Evolutionary conservation across 92 coral and sea anemone species (phyloP).

Genomic region (Desmophyllum pertusum): DNA sequence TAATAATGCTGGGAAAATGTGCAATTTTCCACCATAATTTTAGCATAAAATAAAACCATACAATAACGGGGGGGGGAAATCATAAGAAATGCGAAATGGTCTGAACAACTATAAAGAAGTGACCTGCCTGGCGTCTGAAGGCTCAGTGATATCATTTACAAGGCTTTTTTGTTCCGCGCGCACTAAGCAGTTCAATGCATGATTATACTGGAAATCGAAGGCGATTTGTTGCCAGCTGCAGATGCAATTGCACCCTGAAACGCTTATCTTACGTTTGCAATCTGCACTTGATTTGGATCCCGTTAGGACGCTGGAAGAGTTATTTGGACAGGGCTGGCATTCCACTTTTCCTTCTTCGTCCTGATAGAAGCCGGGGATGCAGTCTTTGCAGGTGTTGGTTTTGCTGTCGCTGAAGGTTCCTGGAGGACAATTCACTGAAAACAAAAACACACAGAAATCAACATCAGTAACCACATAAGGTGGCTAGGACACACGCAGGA

Average conservation of each 20-base stretch:
- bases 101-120: too few relatives aligned
- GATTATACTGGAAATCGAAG: too few relatives aligned
- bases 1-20: too few relatives aligned
- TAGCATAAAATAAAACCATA: too few relatives aligned
- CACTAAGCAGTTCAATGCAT: not conserved
- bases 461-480: not conserved
- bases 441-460: too few relatives aligned
- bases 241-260: not conserved
- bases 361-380: slow-evolving; percentile 78
- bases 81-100: too few relatives aligned
- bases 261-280: slow-evolving; percentile 67
- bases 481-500: too few relatives aligned
- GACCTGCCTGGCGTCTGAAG: too few relatives aligned
- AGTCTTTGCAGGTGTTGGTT: slow-evolving; percentile 63
- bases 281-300: slow-evolving; percentile 57
- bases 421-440: slow-evolving; percentile 78
- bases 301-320: slow-evolving; percentile 53
- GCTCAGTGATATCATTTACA: too few relatives aligned
- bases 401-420: slow-evolving; percentile 78
- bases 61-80: too few relatives aligned
- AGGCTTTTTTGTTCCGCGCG: not conserved
- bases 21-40: too few relatives aligned
- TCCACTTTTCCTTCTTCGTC: slow-evolving; percentile 82
- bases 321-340: slow-evolving; percentile 80
- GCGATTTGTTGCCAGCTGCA: not conserved